A percentile compares a stretch with the other conserved stretches of the same genome.
Conservation (phyloP, 2,888 invertebrate genomes). For the Dyspetes luteomarginatus region DNA sequence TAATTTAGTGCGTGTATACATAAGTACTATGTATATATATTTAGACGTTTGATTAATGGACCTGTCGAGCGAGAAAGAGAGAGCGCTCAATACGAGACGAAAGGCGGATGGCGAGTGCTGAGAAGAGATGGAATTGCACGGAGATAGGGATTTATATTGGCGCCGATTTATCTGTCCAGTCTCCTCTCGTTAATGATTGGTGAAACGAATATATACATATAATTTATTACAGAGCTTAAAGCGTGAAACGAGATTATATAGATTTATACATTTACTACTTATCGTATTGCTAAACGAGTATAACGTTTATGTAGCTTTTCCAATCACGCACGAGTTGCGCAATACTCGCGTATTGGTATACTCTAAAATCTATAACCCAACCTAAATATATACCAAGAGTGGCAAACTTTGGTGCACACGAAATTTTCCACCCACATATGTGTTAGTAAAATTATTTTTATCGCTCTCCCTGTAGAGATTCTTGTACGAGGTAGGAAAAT, state of each 20-base stretch:
- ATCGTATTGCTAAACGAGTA: constrained; percentile 51
- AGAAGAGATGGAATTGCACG: constrained; percentile 38
- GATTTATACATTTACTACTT: constrained; percentile 53
- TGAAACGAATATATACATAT: constrained; percentile 27
- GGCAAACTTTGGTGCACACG: no score
- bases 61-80: constrained; percentile 18
- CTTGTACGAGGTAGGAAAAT: no score
- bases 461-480: no score
- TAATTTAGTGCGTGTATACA: constrained; percentile 32
- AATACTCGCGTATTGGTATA: constrained; percentile 19
- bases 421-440: no score
- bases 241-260: constrained; percentile 44
- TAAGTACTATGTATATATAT: constrained; percentile 26
- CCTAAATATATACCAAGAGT: no score
- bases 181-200: constrained; percentile 54
- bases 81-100: constrained; percentile 39
- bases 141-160: constrained; percentile 55
- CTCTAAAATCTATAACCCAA: neutral
- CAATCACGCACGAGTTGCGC: constrained; percentile 46
- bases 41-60: constrained; percentile 61
- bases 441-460: no score
- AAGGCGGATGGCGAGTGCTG: neutral
- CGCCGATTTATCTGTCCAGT: constrained; percentile 59
- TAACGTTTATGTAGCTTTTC: constrained; percentile 55
- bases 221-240: neutral